Percentiles rank a stretch among this genome's conserved stretches.
Conservation (phyloP, 2,113 vertebrate genomes). For the Burhinus oedicnemus region DNA sequence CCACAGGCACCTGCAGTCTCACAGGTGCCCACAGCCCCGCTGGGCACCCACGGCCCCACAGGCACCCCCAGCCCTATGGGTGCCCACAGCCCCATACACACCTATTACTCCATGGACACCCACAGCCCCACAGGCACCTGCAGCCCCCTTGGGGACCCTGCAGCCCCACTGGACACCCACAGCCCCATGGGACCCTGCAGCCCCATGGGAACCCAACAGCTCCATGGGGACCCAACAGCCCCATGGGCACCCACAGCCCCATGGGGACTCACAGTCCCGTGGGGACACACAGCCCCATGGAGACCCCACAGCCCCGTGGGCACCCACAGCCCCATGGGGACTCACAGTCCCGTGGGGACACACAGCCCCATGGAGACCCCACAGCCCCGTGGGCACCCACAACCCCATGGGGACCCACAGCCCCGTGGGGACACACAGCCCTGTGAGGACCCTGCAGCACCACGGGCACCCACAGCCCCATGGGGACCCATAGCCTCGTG, state of each 20-base stretch:
- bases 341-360: background rate
- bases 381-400: background rate
- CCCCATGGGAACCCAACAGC: background rate
- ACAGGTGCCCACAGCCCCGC: no score
- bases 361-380: background rate
- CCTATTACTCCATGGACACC: no score
- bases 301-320: background rate
- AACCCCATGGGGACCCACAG: background rate
- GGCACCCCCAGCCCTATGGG: background rate
- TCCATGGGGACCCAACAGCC: background rate
- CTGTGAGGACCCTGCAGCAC: background rate
- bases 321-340: background rate
- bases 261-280: background rate
- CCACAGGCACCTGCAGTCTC: background rate
- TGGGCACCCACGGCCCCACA: background rate
- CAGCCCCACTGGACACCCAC: background rate
- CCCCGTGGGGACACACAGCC: no score
- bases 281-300: background rate
- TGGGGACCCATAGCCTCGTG: rapidly evolving
- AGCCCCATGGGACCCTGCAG: background rate
- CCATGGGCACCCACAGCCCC: background rate
- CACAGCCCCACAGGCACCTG: background rate
- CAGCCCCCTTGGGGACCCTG: no score
- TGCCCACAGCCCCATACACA: background rate
- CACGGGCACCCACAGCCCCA: background rate